phyloP scores from a whole-genome alignment of 2,113 vertebrate genomes.

The Jaculus jaculus region DNA sequence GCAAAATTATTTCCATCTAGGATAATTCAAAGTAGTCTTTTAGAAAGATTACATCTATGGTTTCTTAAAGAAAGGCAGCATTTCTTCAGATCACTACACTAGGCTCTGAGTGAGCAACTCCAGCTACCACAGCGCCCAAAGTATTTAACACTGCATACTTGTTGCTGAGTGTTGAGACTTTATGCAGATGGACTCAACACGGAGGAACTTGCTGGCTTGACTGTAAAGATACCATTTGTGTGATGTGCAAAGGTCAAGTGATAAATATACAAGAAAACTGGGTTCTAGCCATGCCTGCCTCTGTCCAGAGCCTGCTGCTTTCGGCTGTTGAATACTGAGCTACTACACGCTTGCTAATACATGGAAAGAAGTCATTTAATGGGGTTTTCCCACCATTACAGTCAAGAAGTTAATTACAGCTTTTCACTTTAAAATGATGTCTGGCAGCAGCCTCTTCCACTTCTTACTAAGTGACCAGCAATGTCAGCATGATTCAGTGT shows the following conservation, averaged over 20 bases:
- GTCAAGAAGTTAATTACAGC: neutral
- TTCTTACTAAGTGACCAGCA: neutral
- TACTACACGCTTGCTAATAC: neutral
- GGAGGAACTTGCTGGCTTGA: neutral
- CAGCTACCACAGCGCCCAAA: neutral
- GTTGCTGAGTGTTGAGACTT: neutral
- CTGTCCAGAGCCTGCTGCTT: neutral
- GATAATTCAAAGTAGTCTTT: slow-evolving; percentile 4
- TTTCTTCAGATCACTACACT: neutral
- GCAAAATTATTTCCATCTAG: neutral
- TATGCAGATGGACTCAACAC: neutral
- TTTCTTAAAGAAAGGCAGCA: neutral
- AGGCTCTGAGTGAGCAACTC: neutral
- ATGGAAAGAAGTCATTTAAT: neutral
- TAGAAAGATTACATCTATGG: neutral
- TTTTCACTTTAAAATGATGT: slow-evolving; percentile 14
- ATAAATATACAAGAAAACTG: neutral
- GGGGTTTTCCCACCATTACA: neutral
- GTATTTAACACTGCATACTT: neutral
- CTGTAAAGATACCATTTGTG: fast-evolving
- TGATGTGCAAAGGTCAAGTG: neutral
- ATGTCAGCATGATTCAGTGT: neutral
- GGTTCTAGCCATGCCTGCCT: neutral
- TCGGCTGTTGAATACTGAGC: fast-evolving
- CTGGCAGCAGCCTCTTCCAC: neutral